Base-by-base conservation (phyloP, 1,140 invertebrate species). In the Drosophila eugracilis region DNA sequence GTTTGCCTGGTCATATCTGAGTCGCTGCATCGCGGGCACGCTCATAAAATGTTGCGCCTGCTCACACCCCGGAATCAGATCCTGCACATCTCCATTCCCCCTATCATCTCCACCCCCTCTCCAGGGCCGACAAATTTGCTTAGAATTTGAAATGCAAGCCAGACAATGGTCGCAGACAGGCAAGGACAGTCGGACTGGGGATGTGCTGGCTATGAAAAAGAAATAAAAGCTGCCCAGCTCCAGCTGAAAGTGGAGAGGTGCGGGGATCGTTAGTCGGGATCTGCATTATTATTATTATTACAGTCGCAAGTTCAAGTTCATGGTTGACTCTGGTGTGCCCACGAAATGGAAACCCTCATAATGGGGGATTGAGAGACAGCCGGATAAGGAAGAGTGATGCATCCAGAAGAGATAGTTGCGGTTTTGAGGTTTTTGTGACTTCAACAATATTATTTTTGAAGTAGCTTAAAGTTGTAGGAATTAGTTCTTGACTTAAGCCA, bases 91-190 rank as follows among this genome's bases (percentile, higher is more conserved):
- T 14, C 34, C 32, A 15, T n/a, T 14, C 34, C n/a, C 2, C 14
- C 7, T 15, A 3, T 14, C 36, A 9, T 7, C 6, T 6, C 14
- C 36, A 37, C n/a, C 15, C 32, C n/a, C 1, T 17, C 28, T 34
- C 19, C 47, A 14, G 59, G 37, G 69, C 67, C 63, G 81, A 85
- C 81, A 85, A 85, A 85, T 85, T 85, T 85, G 81, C 81, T 85
- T 85, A 86, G 81, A 86, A 85, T 85, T 86, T 85, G 73, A 86
- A 86, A 86, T 86, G 81, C 81, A 75, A 54, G 69, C 77, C 81
- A 81, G 81, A 86, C 76, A 80, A 85, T 63, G 54, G 37, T 28
- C 32, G 58, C 57, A 77, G 74, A 77, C 76, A 54, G 17, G 26
- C 26, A 44, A 15, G 28, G 65, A 62, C 10, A 17, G 30, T 26